phyloP scores from a whole-genome alignment of 2,888 invertebrate genomes.

The Phengaris alcon region DNA sequence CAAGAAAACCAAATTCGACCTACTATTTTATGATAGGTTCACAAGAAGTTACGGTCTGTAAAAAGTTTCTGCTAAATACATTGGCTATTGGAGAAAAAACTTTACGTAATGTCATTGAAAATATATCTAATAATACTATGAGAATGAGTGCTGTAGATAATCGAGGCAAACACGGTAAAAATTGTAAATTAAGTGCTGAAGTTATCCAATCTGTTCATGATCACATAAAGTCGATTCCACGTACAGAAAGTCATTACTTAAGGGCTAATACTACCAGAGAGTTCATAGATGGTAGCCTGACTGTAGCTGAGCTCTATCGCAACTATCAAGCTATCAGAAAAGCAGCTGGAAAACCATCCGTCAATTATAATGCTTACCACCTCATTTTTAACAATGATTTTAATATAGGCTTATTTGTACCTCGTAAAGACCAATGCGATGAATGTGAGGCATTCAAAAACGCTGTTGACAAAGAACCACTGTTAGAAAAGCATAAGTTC shows the following conservation, averaged over 20 bases:
- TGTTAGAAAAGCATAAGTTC: background rate
- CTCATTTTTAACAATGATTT: constrained; percentile 27
- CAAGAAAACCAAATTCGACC: too few relatives aligned
- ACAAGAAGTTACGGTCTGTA: too few relatives aligned
- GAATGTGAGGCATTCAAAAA: constrained; percentile 18
- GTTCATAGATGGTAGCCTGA: constrained; percentile 21
- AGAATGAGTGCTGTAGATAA: constrained; percentile 13
- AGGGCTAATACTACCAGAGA: constrained; percentile 15
- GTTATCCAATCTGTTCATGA: constrained; percentile 5
- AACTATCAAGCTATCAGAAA: constrained; percentile 8
- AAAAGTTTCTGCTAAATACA: too few relatives aligned
- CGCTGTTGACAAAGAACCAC: background rate
- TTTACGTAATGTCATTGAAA: too few relatives aligned
- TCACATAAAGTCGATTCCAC: constrained; percentile 27
- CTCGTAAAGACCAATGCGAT: constrained; percentile 13
- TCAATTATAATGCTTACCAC: constrained; percentile 8
- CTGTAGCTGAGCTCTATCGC: constrained; percentile 24
- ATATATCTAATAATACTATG: too few relatives aligned
- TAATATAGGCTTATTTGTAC: constrained; percentile 8
- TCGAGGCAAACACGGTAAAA: constrained; percentile 14
- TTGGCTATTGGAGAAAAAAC: too few relatives aligned
- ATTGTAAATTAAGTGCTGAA: constrained; percentile 22
- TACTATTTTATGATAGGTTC: too few relatives aligned
- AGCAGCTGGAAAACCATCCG: constrained; percentile 19
- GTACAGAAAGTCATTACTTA: constrained; percentile 23